A percentile compares a stretch with the other conserved stretches of the same genome.
Conservation (phyloP, 2,888 invertebrate genomes). For the Atrina japonica region DNA sequence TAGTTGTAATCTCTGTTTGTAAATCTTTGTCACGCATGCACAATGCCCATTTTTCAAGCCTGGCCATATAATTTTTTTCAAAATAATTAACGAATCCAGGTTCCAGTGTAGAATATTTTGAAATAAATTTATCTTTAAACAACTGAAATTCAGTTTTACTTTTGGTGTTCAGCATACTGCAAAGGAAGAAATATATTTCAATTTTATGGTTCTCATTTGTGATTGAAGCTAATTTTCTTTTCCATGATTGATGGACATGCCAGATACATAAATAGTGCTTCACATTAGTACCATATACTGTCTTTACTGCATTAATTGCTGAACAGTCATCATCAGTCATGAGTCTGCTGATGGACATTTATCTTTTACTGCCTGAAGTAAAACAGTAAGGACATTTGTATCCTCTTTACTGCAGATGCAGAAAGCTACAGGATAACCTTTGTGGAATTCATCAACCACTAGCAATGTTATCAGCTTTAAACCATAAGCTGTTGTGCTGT, state of each 20-base stretch:
- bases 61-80: constrained; percentile 6
- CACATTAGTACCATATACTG: constrained; percentile 3
- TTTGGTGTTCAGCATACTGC: constrained; percentile 17
- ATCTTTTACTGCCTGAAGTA: constrained; percentile 12
- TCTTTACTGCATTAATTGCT: constrained; percentile 12
- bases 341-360: constrained; percentile 9
- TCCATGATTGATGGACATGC: constrained; percentile 21
- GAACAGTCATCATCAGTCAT: constrained; percentile 32
- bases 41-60: constrained; percentile 27
- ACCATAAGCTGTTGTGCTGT: constrained; percentile 22
- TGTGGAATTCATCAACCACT: constrained; percentile 24
- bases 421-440: constrained; percentile 21
- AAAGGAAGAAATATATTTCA: constrained; percentile 8
- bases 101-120: neutral
- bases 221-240: neutral
- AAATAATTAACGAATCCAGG: neutral
- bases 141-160: constrained; percentile 7
- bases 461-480: constrained; percentile 29
- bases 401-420: constrained; percentile 19
- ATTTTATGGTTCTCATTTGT: neutral
- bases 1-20: constrained; percentile 11
- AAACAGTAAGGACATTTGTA: constrained; percentile 1
- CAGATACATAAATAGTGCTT: constrained; percentile 27
- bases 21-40: neutral
- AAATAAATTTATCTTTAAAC: constrained; percentile 11